phyloP scores from a whole-genome alignment of 2,888 invertebrate genomes.

The Microctonus brassicae region DNA sequence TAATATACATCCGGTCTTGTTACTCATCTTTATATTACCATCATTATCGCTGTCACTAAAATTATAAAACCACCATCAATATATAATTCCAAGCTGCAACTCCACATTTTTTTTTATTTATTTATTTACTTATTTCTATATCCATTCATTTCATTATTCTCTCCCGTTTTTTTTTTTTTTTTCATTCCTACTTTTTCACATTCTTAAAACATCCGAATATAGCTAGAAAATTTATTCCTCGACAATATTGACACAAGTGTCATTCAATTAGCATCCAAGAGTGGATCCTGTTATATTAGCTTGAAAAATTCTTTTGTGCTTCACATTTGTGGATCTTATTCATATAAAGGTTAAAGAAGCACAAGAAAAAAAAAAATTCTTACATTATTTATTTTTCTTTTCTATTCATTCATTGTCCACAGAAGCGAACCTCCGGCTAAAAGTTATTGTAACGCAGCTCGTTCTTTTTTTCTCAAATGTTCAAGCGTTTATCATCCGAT shows the following conservation, averaged over 20 bases:
- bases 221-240: conserved; percentile 1
- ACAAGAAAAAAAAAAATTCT: background rate
- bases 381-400: conserved; percentile 14
- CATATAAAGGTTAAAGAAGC: background rate
- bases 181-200: background rate
- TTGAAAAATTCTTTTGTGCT: conserved; percentile 18
- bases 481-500: conserved; percentile 75
- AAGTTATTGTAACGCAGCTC: conserved; percentile 74
- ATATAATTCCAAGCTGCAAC: too few relatives aligned
- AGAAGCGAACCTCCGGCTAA: conserved; percentile 63
- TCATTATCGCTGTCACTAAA: background rate
- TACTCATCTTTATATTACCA: background rate
- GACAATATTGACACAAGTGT: conserved; percentile 26
- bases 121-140: background rate
- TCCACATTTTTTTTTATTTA: background rate
- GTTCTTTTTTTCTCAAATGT: conserved; percentile 78
- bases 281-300: conserved; percentile 14
- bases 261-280: conserved; percentile 21
- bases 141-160: background rate
- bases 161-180: background rate
- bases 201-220: background rate
- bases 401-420: conserved; percentile 29
- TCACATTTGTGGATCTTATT: background rate
- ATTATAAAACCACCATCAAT: conserved; percentile 1
- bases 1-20: background rate